Base-by-base conservation (phyloP, 2,888 invertebrate genomes). In the Heteromyza rotundicornis region DNA sequence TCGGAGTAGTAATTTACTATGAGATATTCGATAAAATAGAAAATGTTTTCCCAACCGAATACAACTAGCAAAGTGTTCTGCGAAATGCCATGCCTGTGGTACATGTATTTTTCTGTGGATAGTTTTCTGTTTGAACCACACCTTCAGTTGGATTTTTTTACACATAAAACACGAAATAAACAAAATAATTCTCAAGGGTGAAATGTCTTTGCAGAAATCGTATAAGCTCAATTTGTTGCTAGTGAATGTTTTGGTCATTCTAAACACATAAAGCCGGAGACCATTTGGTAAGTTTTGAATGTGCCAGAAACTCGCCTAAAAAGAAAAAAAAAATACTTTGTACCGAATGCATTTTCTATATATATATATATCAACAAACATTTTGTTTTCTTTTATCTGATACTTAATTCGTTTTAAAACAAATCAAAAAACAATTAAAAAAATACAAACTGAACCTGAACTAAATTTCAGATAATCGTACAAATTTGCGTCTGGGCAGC, bases 141-240 rank as follows among this genome's bases (percentile, higher is more conserved):
- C n/a, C 64, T 55, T 51, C 32, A 57, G 24, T 57, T 58, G 36
- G 35, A 32, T 35, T 22, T 35, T n/a, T 58, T 44, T 40, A 54
- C 47, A 60, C 58, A 63, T 47, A 57, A 51, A 64, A 72, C 69
- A 62, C 60, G 56, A 70, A 73, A 78, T 73, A 72, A 74, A 72
- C 73, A 77, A 76, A 80, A 80, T 78, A 81, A 80, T 80, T 80
- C 78, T 80, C 75, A 82, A 88, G 88, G 89, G 88, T 89, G 85
- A 81, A 81, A 80, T 80, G 90, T 89, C 90, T 90, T 88, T 90
- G 89, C 90, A 90, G 90, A 90, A 90, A 79, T 78, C 81, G 80
- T 78, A 79, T 79, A 80, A 80, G 77, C 77, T 79, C 81, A 82
- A 78, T 81, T 82, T 81, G 81, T 82, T 81, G 81, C 80, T 80